Evolutionary conservation across 2,113 vertebrate species (phyloP), one percentile per base, ranked within the genome.

Genomic region (Hypomesus transpacificus): DNA sequence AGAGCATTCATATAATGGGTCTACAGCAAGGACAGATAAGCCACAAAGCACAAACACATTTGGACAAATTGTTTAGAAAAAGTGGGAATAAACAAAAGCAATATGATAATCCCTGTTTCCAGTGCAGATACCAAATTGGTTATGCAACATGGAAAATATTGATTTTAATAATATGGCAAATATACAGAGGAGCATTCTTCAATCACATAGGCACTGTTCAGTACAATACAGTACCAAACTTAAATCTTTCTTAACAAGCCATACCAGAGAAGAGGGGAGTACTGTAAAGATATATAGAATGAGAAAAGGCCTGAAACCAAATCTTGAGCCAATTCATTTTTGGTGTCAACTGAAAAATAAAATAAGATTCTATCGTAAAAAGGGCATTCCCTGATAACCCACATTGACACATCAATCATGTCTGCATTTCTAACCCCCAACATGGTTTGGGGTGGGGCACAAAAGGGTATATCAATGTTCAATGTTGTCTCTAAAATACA

Each of bases 181-280:
- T 74, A 85, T 73, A 86, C 79, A 85, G 75, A 85, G 76, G 71
- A 75, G 77, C 78, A 84, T 84, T 87, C 68, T 84, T 73, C 72
- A 80, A 77, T 85, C 87, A 88, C 70, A 79, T 73, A 89, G 89
- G 89, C 89, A 90, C 89, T 87, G 86, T 81, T 84, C 75, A 80
- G 77, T 84, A 84, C 82, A 76, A 75, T 69, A 85, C 75, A 76
- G 82, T 87, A 85, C 82, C 81, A 31, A 54, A 70, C 69, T 75
- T 22, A 56, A n/a, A 77, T 83, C 69, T 78, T 80, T 82, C 79
- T 76, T 76, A 73, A 85, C 79, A 75, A 82, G 75, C 79, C 76
- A 76, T 76, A 81, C 75, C 80, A 77, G 82, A 84, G 87, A 81
- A 46, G 39, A 31, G 8, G 61, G 28, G 28, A 63, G 14, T n/a